Evolutionary conservation across 2,113 vertebrate species (phyloP).

Genomic region (Proteles cristata): DNA sequence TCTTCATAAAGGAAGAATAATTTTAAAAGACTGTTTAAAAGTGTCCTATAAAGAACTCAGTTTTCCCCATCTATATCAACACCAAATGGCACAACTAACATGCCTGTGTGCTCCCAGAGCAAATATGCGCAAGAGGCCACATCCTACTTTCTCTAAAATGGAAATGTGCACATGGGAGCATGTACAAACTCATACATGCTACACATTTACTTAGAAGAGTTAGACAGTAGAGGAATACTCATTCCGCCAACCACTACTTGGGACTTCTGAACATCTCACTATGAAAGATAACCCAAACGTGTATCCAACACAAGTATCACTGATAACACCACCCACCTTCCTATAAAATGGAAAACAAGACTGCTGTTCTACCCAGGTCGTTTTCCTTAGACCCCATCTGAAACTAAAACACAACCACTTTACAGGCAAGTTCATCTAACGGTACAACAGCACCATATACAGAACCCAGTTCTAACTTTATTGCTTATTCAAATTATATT

Average conservation of each 20-base stretch:
- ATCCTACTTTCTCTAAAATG: background rate
- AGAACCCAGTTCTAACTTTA: background rate
- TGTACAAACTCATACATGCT: background rate
- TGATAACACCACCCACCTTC: background rate
- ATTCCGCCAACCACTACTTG: background rate
- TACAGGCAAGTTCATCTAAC: background rate
- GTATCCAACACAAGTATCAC: background rate
- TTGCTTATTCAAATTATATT: background rate
- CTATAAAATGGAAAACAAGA: background rate
- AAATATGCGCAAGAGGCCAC: background rate
- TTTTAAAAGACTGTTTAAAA: constrained; percentile 28
- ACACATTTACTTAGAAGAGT: background rate
- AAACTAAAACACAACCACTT: background rate
- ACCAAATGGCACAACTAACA: background rate
- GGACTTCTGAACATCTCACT: background rate
- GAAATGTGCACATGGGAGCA: background rate
- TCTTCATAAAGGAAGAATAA: constrained; percentile 1
- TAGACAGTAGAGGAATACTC: background rate
- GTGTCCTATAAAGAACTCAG: background rate
- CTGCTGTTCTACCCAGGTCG: background rate
- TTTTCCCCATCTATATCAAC: background rate
- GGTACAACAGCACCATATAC: background rate
- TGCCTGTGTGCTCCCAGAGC: background rate
- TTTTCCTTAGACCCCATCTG: background rate
- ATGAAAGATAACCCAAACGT: background rate